Base-by-base conservation (phyloP, 2,888 invertebrate genomes). In the Tetramorium bicarinatum region DNA sequence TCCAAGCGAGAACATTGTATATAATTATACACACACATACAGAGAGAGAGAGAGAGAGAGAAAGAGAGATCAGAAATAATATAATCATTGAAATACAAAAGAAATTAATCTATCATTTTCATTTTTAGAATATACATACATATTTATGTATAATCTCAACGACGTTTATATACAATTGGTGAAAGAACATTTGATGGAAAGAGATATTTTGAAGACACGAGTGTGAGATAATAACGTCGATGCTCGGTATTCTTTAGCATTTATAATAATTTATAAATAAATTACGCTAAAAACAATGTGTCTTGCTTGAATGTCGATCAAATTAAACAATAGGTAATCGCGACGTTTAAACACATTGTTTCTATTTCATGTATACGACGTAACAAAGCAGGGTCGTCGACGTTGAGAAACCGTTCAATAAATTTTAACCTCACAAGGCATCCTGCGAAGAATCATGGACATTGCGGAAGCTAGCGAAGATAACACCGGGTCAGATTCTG, bases 401-500 rank as follows among this genome's bases (percentile, higher is more conserved):
- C 38, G 59, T 80, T 71, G 79, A 80, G 79, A 71, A 80, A 80
- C 79, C 79, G 49, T 80, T 80, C 79, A 61, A 80, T 80, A 80
- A 71, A 80, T 80, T 80, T 79, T 47, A 80, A 71, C 47, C 38
- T 59, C 25, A 47, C 47, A 25, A 69, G 47, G 59, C 59, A 38
- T 69, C 79, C 47, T 59, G 38, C 71, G 71, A 88, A 85, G 88
- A 86, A 80, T 64, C 82, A 67, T 83, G 87, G 80, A 88, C 85
- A 80, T 88, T 85, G 85, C 87, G 88, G 88, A 88, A 88, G 84
- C 84, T 79, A 81, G 79, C 71, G 81, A 59, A 88, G 88, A 88
- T 88, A 88, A 88, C 84, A 83, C 49, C 75, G 82, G 72, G 83
- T 76, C 85, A 80, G 86, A 85, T 88, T 83, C 86, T 64, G 86